These are phyloP conservation scores for Mus minutoides DNA, from an alignment of 2,797 vertebrate species.

Conservation along the genomic window DNA sequence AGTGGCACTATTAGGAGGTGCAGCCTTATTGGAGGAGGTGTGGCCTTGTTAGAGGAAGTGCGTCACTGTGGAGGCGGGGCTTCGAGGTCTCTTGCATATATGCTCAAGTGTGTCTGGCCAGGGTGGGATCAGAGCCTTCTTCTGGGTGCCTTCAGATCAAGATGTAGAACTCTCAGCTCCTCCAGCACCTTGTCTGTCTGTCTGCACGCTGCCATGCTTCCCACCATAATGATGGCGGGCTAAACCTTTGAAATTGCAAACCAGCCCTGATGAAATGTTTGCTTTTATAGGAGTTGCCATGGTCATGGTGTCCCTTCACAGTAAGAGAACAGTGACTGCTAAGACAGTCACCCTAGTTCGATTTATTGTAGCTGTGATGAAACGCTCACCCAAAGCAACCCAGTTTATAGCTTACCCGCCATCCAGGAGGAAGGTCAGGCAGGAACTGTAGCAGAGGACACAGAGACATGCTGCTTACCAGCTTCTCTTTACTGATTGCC, in stretches of 20 bases:
- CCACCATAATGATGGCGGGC: not conserved
- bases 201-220: no score
- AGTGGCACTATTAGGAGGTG: not conserved
- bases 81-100: no score
- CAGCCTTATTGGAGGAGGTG: not conserved
- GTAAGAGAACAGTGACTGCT: no score
- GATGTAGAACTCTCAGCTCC: not conserved
- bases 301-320: not conserved
- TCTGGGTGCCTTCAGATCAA: no score
- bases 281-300: not conserved
- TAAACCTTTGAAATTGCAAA: not conserved
- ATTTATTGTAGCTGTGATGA: not conserved
- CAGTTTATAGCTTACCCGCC: not conserved
- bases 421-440: not conserved
- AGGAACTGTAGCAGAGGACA: not conserved
- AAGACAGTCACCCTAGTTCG: not conserved
- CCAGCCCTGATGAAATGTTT: no score
- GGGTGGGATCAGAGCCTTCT: not conserved
- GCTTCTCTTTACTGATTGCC: not conserved
- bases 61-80: not conserved
- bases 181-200: not conserved
- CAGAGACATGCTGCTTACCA: not conserved
- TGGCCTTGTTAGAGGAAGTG: not conserved
- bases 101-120: no score
- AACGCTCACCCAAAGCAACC: not conserved